Base-by-base conservation (phyloP, 2,113 vertebrate species). In the Psittacara wagleri region DNA sequence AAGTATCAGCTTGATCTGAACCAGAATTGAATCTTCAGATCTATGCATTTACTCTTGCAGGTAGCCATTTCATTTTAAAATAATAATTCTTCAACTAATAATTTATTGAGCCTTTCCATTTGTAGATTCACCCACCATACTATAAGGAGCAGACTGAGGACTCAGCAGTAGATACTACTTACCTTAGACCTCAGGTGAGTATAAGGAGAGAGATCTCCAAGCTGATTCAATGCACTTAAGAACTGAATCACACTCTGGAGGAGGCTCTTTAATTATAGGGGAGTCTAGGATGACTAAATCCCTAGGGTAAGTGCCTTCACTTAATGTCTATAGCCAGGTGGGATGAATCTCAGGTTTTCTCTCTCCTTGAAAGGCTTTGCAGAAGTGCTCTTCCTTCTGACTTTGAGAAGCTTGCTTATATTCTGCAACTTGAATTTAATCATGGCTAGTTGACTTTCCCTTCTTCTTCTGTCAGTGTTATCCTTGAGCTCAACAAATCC, bases 401-500 rank as follows among this genome's bases (percentile, higher is more conserved):
- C 75, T 91, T 82, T 9, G 41, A 77, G 46, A 69, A 77, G 27
- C 39, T 37, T 78, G 61, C 35, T 84, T 84, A 2, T 43, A 41
- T 79, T 88, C 88, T 89, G 82, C 83, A 82, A 62, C 62, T 66
- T 81, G 81, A 70, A 79, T 94, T 95, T 86, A 85, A 84, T 73
- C 17, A 4, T 52, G 77, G 69, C 33, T 94, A 35, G 81, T 52
- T 92, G 91, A 72, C 52, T 12, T 82, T 72, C 51, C 11, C 48
- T 92, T 68, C 89, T 88, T 88, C 69, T 72, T 57, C 35, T 87
- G 84, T 82, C 81, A 78, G 0, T 29, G 66, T 43, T 81, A 64
- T 67, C 66, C 69, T 25, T 73, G 70, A 96, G 86, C 43, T 95
- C 68, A 85, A 86, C 91, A 89, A 84, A 95, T 91, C 73, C 81